These are phyloP conservation scores for Drosophila sp. DNA, from an alignment of 1,140 invertebrate genomes.

Conservation along the genomic window DNA sequence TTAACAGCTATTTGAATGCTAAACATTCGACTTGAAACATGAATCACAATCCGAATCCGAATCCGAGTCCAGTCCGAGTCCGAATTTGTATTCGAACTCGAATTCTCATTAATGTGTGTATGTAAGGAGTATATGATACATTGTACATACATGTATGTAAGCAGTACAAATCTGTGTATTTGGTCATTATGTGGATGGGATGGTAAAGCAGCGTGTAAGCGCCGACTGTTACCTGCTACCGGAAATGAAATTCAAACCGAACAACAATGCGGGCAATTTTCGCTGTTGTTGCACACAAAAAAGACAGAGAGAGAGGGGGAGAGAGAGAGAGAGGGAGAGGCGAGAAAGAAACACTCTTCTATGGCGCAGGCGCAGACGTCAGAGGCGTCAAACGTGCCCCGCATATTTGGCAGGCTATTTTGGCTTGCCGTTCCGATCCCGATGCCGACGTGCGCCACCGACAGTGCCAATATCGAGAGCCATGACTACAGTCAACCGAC, in stretches of 20 bases:
- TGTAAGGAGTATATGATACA: background rate
- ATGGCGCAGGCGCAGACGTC: conserved; percentile 73
- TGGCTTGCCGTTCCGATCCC: conserved; percentile 17
- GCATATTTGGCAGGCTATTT: conserved; percentile 61
- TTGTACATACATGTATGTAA: conserved; percentile 20
- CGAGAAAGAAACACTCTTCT: conserved; percentile 53
- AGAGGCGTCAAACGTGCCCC: conserved; percentile 63
- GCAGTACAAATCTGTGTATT: conserved; percentile 29
- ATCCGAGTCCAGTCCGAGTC: no score
- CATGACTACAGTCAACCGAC: background rate
- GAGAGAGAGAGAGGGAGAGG: conserved; percentile 1
- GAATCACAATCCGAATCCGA: conserved; percentile 50
- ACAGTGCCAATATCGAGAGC: background rate
- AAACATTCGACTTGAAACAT: conserved; percentile 13
- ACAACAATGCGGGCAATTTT: conserved; percentile 52
- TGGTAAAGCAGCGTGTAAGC: conserved; percentile 57
- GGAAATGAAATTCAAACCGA: conserved; percentile 78
- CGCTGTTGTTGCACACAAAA: conserved; percentile 15
- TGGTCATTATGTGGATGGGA: conserved; percentile 55
- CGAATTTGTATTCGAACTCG: no score
- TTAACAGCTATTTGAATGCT: conserved; percentile 49
- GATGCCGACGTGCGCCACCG: conserved; percentile 62
- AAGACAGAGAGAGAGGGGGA: background rate
- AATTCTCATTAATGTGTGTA: conserved; percentile 6
- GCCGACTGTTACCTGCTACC: conserved; percentile 63